Evolutionary conservation across 2,797 vertebrate species (phyloP), one percentile per base, ranked within the genome.

Genomic region (Epinephelus coioides): DNA sequence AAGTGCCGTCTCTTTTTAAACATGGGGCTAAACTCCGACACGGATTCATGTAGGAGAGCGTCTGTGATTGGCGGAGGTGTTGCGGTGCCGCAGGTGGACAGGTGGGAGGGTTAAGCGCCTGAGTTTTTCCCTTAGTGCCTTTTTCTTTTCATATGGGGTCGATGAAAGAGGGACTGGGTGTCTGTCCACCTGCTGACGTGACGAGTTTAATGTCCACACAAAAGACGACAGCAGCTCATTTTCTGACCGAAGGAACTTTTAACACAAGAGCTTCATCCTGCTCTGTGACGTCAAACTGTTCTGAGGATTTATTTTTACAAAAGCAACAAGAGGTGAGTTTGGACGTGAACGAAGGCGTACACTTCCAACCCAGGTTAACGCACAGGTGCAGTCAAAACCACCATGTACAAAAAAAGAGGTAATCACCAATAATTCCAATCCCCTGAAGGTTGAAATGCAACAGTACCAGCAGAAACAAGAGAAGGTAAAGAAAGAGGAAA

Each of bases 91-190:
- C 79, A 83, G 81, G 72, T 59, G 59, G 69, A 86, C 72, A 50
- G 79, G 17, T 63, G 44, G 9, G 55, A 68, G 59, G 63, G 25
- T 68, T 80, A 79, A 83, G 70, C 60, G 67, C 80, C 65, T 54
- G 47, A 76, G 51, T 77, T 69, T 53, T 63, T 61, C 30, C 15
- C 49, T 66, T 72, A 90, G 86, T 91, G 89, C 84, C 76, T 17
- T 86, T 81, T 71, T 73, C 57, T 78, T 80, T 72, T 74, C 46
- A 69, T 51, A 25, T 80, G 85, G 85, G 86, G 75, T 68, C 5
- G 8, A 63, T 40, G 47, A 67, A 38, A 46, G 55, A 61, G 64
- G 53, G 64, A 46, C 46, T 25, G 56, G 19, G 49, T 43, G 69
- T 53, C 38, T 8, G 43, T 68, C 72, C 65, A 72, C 73, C 71